Evolutionary conservation across 92 coral and sea anemone genomes (phyloP), one percentile per base, ranked within the genome.

Genomic region (Hydrozoanthus gracilis): DNA sequence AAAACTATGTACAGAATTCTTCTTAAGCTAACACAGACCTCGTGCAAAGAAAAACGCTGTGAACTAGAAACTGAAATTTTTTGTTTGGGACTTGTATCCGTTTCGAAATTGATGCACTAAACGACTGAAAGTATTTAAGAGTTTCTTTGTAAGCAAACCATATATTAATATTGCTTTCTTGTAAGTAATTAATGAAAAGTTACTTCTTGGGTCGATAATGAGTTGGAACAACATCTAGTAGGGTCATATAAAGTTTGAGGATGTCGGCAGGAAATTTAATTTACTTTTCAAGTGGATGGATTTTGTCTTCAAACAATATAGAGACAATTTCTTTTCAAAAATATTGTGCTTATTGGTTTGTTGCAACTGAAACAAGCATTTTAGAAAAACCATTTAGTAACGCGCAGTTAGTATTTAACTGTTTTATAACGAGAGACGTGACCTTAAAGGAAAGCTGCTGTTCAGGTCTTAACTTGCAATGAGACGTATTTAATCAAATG

Each of bases 11-110:
- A 79, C 69, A 65, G 61, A 20, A 62, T 65, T 79, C 74, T 18
- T 79, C 65, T 62, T 65, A 62, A 16, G 72, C 27, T 49, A 17
- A 79, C 39, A 48, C 1, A 16, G 84, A 79, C 73, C 73, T 64
- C 73, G 72, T 79, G 72, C 84, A 48, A 47, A 79, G 84, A 48
- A 79, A 77, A 64, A 67, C 51, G 45, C 16, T 47, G 74, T 48
- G 84, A 79, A 79, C 65, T 17, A 60, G 17, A 47, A 46, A 48
- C 48, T 65, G 74, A 18, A 80, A 47, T 20, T 14, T 45, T 62
- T 80, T 46, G 55, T 48, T 49, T 80, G 73, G 48, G 65, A 47
- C 47, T 64, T 46, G 35, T 20, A 54, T 16, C 66, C n/a, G 73
- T 35, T 80, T 52, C 71, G 46, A 49, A 47, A 16, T 17, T 18